Percentiles rank a stretch among this genome's conserved stretches.
Conservation (phyloP, 1,140 invertebrate species). For the Saccostrea echinata region DNA sequence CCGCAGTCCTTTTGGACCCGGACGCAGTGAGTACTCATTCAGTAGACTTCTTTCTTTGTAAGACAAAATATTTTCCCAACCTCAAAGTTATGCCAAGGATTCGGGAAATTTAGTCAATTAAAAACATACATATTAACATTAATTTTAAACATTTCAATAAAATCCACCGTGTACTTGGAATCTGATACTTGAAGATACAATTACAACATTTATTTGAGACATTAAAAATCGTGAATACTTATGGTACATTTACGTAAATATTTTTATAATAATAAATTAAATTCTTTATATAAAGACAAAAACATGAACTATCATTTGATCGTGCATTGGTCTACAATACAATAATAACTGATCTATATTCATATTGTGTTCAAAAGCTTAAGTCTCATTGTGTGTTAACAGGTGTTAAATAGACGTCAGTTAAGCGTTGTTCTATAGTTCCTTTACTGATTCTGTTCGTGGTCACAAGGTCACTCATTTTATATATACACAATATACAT, state of each 20-base stretch:
- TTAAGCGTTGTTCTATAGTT: background rate
- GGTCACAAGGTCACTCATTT: background rate
- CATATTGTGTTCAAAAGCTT: background rate
- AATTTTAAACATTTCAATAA: background rate
- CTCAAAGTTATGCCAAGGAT: background rate
- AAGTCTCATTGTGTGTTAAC: background rate
- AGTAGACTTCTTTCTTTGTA: background rate
- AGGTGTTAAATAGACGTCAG: background rate
- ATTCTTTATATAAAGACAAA: background rate
- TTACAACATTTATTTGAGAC: background rate
- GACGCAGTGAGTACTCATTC: conserved; percentile 46
- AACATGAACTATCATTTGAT: background rate
- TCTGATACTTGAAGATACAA: background rate
- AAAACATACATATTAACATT: background rate
- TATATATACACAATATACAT: too few species aligned
- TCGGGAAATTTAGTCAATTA: background rate
- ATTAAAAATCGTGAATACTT: background rate
- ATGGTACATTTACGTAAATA: background rate
- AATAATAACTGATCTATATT: background rate
- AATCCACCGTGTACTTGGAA: background rate
- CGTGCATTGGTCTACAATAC: background rate
- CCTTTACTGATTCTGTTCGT: background rate
- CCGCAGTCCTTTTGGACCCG: conserved; percentile 40
- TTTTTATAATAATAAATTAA: background rate
- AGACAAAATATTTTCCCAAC: background rate